Evolutionary conservation across 2,888 invertebrate genomes (phyloP).

Genomic region (Mesorhabditis sp.): DNA sequence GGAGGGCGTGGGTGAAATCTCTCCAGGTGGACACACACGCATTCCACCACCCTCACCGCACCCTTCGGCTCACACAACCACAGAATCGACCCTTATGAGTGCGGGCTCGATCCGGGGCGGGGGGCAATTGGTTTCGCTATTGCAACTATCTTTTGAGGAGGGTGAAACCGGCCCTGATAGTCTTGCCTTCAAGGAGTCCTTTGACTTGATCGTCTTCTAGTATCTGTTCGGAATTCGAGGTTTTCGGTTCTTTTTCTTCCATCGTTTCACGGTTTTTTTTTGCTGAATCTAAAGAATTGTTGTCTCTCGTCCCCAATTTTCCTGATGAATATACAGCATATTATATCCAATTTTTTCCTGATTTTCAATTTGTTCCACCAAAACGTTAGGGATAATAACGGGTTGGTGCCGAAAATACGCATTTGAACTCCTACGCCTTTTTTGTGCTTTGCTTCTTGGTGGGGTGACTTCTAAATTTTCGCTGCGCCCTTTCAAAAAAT

Average conservation of each 20-base stretch:
- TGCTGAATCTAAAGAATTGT: neutral
- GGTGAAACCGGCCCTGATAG: too few species aligned
- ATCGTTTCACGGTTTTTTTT: neutral
- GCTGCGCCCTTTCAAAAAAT: neutral
- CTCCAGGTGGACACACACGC: constrained; percentile 6
- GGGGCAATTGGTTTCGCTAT: too few species aligned
- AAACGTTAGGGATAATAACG: too few species aligned
- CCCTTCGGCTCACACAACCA: too few species aligned
- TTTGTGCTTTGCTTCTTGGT: neutral
- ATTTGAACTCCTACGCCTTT: neutral
- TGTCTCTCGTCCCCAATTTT: neutral
- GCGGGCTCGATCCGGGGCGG: too few species aligned
- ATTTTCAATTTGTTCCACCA: too few species aligned
- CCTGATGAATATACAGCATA: neutral
- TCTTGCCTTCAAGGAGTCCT: too few species aligned
- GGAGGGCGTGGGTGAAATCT: neutral
- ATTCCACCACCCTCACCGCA: neutral
- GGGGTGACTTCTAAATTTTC: neutral
- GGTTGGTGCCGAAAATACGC: neutral
- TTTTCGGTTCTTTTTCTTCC: neutral
- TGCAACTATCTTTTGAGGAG: too few species aligned
- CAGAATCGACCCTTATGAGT: too few species aligned
- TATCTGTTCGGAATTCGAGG: neutral
- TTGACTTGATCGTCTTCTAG: too few species aligned
- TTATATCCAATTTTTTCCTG: too few species aligned